Evolutionary conservation across 2,797 vertebrate genomes (phyloP).

Genomic region (Micromesistius poutassou): DNA sequence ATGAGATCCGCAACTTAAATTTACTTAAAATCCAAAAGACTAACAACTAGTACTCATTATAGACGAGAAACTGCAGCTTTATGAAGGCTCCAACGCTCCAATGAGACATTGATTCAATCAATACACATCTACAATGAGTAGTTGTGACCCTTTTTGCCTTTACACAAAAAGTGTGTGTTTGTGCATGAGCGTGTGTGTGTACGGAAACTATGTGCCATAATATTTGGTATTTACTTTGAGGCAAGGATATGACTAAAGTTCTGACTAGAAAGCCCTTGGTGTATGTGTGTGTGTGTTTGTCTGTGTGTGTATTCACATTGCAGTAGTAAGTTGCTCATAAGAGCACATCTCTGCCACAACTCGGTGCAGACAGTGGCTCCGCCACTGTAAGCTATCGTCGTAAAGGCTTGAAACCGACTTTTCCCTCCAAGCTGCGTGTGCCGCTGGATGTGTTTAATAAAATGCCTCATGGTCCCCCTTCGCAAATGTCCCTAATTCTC

Average conservation of each 20-base stretch:
- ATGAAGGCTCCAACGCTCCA: too few relatives aligned
- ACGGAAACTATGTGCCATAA: not conserved
- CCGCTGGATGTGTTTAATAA: not conserved
- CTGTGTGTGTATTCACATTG: not conserved
- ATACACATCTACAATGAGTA: too few relatives aligned
- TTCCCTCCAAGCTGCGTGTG: constrained; percentile 14
- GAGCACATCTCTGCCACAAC: not conserved
- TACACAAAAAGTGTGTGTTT: not conserved
- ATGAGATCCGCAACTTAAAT: too few relatives aligned
- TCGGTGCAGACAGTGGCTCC: not conserved
- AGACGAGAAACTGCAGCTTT: too few relatives aligned
- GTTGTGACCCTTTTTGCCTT: too few relatives aligned
- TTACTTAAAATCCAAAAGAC: too few relatives aligned
- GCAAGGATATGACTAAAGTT: not conserved
- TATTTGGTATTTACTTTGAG: not conserved
- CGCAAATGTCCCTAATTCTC: too few relatives aligned
- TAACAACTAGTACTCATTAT: too few relatives aligned
- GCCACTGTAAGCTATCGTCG: not conserved
- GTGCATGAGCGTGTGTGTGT: not conserved
- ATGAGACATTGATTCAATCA: too few relatives aligned
- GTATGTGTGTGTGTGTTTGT: not conserved
- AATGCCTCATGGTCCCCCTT: too few relatives aligned
- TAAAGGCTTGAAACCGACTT: constrained; percentile 4
- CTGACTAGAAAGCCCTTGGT: not conserved
- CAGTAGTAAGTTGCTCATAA: not conserved